phyloP scores from a whole-genome alignment of 2,113 vertebrate species.

The Grallaria varia region DNA sequence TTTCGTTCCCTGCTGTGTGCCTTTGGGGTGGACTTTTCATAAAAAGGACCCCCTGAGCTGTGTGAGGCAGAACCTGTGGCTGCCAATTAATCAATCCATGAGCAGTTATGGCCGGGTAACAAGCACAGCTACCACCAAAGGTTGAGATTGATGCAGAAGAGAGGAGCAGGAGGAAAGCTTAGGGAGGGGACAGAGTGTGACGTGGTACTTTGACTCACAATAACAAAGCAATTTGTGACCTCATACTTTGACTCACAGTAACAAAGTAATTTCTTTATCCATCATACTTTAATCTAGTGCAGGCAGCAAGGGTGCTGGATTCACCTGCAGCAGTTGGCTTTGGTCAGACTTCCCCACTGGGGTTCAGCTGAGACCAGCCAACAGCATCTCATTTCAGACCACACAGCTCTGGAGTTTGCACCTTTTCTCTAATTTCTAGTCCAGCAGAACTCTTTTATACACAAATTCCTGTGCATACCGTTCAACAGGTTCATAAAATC shows the following conservation, averaged over 20 bases:
- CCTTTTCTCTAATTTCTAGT: background rate
- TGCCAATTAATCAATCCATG: background rate
- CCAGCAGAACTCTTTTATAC: background rate
- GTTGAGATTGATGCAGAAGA: background rate
- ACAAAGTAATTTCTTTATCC: background rate
- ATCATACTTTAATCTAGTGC: background rate
- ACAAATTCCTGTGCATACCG: background rate
- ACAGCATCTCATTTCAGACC: background rate
- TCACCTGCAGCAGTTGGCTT: background rate
- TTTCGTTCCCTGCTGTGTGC: background rate
- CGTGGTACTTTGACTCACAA: background rate
- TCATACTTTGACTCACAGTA: background rate
- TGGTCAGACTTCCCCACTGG: background rate
- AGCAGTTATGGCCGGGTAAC: background rate
- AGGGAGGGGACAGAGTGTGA: background rate
- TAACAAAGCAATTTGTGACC: background rate
- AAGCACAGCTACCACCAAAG: fast-evolving
- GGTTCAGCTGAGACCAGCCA: background rate
- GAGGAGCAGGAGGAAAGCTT: background rate
- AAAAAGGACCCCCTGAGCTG: background rate
- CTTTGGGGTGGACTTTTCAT: background rate
- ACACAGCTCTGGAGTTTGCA: background rate
- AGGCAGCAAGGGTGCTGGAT: background rate
- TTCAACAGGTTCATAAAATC: background rate
- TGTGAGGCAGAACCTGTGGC: background rate